Conservation (phyloP, 2,113 vertebrate genomes). For the Oxyruncus cristatus region DNA sequence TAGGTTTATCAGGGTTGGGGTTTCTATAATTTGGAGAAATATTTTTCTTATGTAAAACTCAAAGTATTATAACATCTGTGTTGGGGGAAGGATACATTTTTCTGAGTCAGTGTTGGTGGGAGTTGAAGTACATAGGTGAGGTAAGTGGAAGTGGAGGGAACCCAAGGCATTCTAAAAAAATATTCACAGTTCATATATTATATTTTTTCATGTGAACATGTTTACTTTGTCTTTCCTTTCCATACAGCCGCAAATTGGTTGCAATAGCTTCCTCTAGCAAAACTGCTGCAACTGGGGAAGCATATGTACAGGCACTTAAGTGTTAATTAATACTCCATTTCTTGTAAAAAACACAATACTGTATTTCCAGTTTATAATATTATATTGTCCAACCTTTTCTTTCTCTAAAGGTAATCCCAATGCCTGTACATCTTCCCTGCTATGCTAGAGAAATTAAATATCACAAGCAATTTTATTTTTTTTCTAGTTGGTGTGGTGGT, state of each 20-base stretch:
- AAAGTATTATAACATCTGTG: not conserved
- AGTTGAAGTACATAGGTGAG: not conserved
- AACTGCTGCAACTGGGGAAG: not conserved
- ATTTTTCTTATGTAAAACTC: not conserved
- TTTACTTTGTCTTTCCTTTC: not conserved
- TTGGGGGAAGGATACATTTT: not conserved
- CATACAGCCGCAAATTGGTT: not conserved
- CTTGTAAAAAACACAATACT: not conserved
- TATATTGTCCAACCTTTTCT: not conserved
- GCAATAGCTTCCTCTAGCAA: not conserved
- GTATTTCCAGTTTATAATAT: not conserved
- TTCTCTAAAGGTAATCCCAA: not conserved
- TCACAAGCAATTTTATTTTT: not conserved
- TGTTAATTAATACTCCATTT: not conserved
- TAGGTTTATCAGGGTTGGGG: not conserved
- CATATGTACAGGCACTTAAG: not conserved
- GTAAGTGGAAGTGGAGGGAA: not conserved
- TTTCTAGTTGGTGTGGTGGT: not conserved
- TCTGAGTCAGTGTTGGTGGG: not conserved
- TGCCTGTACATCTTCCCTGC: not conserved
- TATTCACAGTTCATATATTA: not conserved
- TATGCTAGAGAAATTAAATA: not conserved
- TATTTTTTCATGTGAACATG: not conserved
- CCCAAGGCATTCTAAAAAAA: not conserved
- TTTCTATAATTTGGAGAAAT: not conserved